These are phyloP conservation scores for Pholis gunnellus DNA, from an alignment of 2,113 vertebrate species.

Conservation along the genomic window DNA sequence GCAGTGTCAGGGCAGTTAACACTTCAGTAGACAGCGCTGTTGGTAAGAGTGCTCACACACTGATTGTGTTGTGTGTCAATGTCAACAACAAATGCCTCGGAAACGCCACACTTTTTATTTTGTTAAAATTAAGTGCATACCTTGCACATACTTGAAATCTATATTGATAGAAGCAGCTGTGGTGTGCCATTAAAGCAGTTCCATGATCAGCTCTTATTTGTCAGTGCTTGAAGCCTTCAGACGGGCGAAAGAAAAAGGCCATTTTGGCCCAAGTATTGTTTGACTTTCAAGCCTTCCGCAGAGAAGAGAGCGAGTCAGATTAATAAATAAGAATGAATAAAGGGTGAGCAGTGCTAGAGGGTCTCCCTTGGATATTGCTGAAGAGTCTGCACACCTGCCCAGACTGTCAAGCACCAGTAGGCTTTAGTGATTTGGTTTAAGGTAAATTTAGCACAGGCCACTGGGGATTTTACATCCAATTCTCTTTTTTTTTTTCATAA, in stretches of 20 bases:
- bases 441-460: conserved; percentile 82
- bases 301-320: conserved; percentile 66
- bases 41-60: conserved; percentile 45
- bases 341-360: conserved; percentile 64
- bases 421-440: conserved; percentile 84
- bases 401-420: conserved; percentile 82
- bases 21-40: conserved; percentile 69
- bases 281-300: conserved; percentile 66
- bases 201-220: neutral
- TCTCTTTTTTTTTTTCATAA: conserved; percentile 68
- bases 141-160: conserved; percentile 7
- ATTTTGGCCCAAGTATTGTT: conserved; percentile 47
- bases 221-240: neutral
- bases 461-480: conserved; percentile 81
- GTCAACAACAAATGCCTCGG: conserved; percentile 42
- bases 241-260: neutral
- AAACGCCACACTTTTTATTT: neutral
- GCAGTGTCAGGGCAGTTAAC: conserved; percentile 74
- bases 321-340: conserved; percentile 81
- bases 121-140: neutral
- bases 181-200: conserved; percentile 6
- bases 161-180: conserved; percentile 10
- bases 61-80: conserved; percentile 59
- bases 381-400: conserved; percentile 73
- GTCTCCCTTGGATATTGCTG: conserved; percentile 72